Evolutionary conservation across 2,797 vertebrate species (phyloP).

Genomic region (Siniperca scherzeri): DNA sequence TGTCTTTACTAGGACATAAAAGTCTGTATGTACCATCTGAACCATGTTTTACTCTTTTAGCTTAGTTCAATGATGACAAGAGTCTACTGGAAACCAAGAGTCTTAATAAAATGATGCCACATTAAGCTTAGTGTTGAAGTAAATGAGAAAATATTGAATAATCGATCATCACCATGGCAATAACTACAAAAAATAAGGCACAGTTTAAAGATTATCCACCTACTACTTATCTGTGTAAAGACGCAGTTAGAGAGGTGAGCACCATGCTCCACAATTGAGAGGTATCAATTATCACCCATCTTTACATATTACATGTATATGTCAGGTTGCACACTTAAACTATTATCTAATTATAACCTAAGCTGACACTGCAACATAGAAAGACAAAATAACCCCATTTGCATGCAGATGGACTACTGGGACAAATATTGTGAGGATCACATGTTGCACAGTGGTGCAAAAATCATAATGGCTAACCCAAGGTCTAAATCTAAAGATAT

Average conservation of each 20-base stretch:
- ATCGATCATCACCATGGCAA: background rate
- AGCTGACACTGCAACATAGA: background rate
- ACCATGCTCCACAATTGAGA: background rate
- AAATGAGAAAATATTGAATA: constrained; percentile 3
- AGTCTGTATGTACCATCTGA: background rate
- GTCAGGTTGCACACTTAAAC: background rate
- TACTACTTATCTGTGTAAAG: background rate
- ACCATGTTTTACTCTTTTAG: background rate
- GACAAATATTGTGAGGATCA: background rate
- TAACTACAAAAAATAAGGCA: background rate
- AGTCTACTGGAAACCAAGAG: background rate
- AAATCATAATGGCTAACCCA: background rate
- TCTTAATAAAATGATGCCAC: background rate
- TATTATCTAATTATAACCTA: background rate
- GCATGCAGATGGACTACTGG: background rate
- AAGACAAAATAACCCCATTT: background rate
- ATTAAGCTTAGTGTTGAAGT: constrained; percentile 1
- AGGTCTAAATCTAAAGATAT: background rate
- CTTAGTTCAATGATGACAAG: background rate
- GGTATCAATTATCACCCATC: background rate
- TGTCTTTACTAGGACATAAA: background rate
- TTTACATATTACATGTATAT: background rate
- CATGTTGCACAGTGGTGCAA: background rate
- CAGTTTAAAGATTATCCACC: background rate
- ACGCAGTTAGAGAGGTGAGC: background rate